Evolutionary conservation across 2,888 invertebrate species (phyloP), one percentile per base, ranked within the genome.

Genomic region (Amphipyra berbera): DNA sequence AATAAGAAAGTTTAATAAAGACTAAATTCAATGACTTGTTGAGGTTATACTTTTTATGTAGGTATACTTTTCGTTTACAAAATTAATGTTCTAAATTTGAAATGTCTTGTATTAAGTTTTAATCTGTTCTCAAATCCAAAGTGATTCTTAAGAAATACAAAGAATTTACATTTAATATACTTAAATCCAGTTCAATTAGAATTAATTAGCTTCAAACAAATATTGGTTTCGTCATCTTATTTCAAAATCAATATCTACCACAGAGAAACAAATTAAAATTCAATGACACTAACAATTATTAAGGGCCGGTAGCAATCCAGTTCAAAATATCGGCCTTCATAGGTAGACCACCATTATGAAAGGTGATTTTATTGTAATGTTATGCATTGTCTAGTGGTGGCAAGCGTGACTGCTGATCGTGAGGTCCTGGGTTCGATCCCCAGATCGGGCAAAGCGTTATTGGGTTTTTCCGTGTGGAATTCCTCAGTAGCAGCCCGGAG

Each of bases 211-310:
- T 21, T 21, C 5, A 15, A 3, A 8, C 7, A 55, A 13, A 48
- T 15, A 37, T 37, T 2, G 50, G 12, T 68, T 41, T 37, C 48
- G 33, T 38, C 44, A 53, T 33, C 1, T 45, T 38, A 8, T 67
- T 45, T 57, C 14, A 40, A 46, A 46, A 61, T 27, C 30, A 48
- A 52, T 9, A 10, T n/a, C 46, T 10, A 27, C 33, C 53, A 53
- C 47, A 45, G 15, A 13, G 6, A 47, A 15, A 50, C 13, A 37
- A 44, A 61, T 61, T 56, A 37, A 61, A 44, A 61, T 56, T 56
- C 27, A 65, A 59, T 65, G 37, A 9, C 21, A 53, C 37, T 46
- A 13, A 13, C 50, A 49, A 41, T 30, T 47, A 48, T 35, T 35
- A 57, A 57, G 63, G 35, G 42, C 12, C 10, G 8, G 13, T 42